These are phyloP conservation scores for Tenodera sinensis DNA, from an alignment of 2,888 invertebrate genomes.

Conservation along the genomic window DNA sequence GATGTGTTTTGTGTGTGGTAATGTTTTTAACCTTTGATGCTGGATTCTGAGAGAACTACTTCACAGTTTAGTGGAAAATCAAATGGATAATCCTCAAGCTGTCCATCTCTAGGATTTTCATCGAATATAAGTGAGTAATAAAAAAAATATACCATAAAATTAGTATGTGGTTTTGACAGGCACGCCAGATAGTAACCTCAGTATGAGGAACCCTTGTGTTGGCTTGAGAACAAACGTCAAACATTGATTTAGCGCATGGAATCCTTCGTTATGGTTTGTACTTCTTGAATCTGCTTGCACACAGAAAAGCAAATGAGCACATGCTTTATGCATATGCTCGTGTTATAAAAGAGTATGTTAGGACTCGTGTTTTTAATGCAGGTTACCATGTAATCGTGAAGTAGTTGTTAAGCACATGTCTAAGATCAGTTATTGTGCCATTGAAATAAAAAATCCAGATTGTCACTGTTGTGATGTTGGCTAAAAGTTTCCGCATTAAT, in stretches of 20 bases:
- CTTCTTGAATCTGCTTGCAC: too few species aligned
- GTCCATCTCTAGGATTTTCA: conserved; percentile 6
- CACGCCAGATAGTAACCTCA: conserved; percentile 1
- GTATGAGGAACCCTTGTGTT: neutral
- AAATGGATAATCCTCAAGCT: conserved; percentile 14
- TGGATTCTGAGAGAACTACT: conserved; percentile 28
- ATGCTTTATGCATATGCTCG: too few species aligned
- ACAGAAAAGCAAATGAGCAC: too few species aligned
- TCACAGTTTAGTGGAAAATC: neutral
- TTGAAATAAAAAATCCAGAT: too few species aligned
- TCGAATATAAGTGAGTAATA: conserved; percentile 15
- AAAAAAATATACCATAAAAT: neutral
- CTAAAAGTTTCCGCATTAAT: too few species aligned
- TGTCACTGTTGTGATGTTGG: too few species aligned
- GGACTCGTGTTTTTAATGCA: too few species aligned
- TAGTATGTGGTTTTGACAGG: conserved; percentile 19
- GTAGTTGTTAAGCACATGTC: too few species aligned
- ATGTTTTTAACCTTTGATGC: conserved; percentile 25
- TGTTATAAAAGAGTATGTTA: too few species aligned
- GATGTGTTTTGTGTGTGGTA: conserved; percentile 12
- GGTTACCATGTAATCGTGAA: too few species aligned
- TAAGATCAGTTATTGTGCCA: too few species aligned
- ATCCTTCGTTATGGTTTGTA: too few species aligned
- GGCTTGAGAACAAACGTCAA: neutral
- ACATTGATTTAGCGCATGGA: neutral